phyloP scores from a whole-genome alignment of 1,140 invertebrate species.

The Calycopis cecrops region DNA sequence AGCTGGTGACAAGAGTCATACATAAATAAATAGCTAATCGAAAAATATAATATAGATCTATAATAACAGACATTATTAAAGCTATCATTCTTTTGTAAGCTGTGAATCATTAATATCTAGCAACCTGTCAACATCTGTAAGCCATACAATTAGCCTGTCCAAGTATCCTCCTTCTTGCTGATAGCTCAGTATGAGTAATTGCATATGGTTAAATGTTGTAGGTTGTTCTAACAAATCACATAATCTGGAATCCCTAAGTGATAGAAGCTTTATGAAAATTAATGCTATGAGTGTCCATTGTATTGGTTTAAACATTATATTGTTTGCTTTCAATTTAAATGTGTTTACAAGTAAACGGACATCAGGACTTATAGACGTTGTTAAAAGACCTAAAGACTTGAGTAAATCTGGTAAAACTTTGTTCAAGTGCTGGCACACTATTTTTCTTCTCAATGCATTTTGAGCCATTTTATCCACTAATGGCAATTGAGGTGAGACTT shows the following conservation, averaged over 20 bases:
- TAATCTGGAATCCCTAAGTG: constrained; percentile 58
- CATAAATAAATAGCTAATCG: no score
- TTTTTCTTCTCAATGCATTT: constrained; percentile 74
- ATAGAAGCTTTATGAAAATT: constrained; percentile 73
- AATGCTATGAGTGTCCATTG: constrained; percentile 76
- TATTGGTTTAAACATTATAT: constrained; percentile 76
- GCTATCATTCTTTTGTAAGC: constrained; percentile 35
- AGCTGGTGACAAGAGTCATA: no score
- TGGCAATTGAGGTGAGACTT: constrained; percentile 63
- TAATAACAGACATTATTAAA: no score
- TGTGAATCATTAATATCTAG: constrained; percentile 57
- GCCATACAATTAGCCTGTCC: constrained; percentile 69
- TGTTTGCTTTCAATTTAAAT: constrained; percentile 76
- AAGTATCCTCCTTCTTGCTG: constrained; percentile 72
- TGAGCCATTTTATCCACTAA: constrained; percentile 76
- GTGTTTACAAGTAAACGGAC: constrained; percentile 74
- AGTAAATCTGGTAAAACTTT: constrained; percentile 70
- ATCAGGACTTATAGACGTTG: constrained; percentile 59
- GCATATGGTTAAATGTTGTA: constrained; percentile 61
- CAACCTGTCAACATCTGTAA: constrained; percentile 70
- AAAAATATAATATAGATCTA: no score
- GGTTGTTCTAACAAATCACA: constrained; percentile 49
- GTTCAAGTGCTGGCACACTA: constrained; percentile 75
- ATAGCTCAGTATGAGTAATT: constrained; percentile 71
- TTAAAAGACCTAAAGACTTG: constrained; percentile 50